A percentile compares a stretch with the other conserved stretches of the same genome.
These are phyloP conservation scores for Archilochus colubris DNA, from an alignment of 2,113 vertebrate species.

Conservation along the genomic window DNA sequence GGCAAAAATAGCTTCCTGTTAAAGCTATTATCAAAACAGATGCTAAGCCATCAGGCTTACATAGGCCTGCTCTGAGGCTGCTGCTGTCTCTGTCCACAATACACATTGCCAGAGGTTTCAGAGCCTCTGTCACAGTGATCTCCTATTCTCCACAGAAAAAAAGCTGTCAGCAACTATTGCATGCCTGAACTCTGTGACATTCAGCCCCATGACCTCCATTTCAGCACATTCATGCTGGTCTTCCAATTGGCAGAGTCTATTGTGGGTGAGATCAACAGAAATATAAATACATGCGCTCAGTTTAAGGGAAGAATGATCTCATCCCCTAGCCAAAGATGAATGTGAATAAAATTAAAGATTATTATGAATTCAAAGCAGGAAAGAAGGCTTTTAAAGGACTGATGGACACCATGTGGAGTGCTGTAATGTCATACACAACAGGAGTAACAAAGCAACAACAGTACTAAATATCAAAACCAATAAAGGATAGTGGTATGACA, in stretches of 20 bases:
- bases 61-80: neutral
- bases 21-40: neutral
- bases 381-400: neutral
- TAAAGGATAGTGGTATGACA: neutral
- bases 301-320: constrained; percentile 21
- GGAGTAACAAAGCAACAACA: neutral
- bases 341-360: neutral
- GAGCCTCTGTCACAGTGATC: neutral
- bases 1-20: neutral
- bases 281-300: neutral
- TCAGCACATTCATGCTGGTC: constrained; percentile 4
- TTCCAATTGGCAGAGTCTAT: neutral
- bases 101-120: constrained; percentile 22
- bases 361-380: constrained; percentile 1
- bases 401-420: neutral
- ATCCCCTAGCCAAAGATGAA: neutral
- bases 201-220: constrained; percentile 1
- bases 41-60: neutral
- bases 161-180: neutral
- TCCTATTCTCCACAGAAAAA: constrained; percentile 2
- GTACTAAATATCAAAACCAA: neutral
- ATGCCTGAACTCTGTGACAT: constrained; percentile 5
- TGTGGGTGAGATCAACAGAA: constrained; percentile 26
- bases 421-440: neutral
- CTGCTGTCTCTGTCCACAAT: neutral